phyloP scores from a whole-genome alignment of 2,888 invertebrate species.

The Trichopoda pennipes region DNA sequence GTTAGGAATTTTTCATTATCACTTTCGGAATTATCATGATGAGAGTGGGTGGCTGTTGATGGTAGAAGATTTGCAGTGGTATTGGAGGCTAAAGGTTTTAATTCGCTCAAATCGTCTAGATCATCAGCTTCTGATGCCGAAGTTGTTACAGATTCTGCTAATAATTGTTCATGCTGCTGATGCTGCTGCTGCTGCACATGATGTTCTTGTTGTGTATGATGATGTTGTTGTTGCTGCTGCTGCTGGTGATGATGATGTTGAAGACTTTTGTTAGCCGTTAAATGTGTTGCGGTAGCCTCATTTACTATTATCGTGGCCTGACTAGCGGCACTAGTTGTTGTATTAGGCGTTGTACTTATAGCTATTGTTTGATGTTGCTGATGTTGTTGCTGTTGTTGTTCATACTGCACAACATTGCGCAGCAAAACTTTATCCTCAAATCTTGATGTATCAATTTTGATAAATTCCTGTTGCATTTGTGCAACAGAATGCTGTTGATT shows the following conservation, averaged over 20 bases:
- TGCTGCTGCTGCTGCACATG: constrained; percentile 45
- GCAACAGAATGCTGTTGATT: constrained; percentile 30
- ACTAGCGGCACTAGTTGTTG: constrained; percentile 46
- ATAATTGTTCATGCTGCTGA: constrained; percentile 41
- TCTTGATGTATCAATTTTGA: constrained; percentile 76
- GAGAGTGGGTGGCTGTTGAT: neutral
- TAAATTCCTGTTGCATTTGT: constrained; percentile 73
- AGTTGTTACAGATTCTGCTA: constrained; percentile 60
- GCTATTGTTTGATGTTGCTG: constrained; percentile 64
- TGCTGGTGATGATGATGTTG: constrained; percentile 27
- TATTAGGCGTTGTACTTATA: constrained; percentile 61
- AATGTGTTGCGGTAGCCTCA: constrained; percentile 38
- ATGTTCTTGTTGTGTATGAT: constrained; percentile 26
- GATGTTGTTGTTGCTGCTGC: constrained; percentile 48
- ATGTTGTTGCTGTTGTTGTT: constrained; percentile 67
- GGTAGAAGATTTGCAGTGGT: neutral
- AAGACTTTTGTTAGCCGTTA: constrained; percentile 35
- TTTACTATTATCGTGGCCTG: constrained; percentile 62
- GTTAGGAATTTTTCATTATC: constrained; percentile 61
- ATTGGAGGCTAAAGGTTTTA: constrained; percentile 32
- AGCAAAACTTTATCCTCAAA: constrained; percentile 76
- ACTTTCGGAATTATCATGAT: constrained; percentile 50
- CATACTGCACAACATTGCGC: constrained; percentile 77
- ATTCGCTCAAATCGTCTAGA: constrained; percentile 45
- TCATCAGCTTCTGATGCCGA: constrained; percentile 60